These are phyloP conservation scores for Falco peregrinus DNA, from an alignment of 2,797 vertebrate genomes.

Conservation along the genomic window DNA sequence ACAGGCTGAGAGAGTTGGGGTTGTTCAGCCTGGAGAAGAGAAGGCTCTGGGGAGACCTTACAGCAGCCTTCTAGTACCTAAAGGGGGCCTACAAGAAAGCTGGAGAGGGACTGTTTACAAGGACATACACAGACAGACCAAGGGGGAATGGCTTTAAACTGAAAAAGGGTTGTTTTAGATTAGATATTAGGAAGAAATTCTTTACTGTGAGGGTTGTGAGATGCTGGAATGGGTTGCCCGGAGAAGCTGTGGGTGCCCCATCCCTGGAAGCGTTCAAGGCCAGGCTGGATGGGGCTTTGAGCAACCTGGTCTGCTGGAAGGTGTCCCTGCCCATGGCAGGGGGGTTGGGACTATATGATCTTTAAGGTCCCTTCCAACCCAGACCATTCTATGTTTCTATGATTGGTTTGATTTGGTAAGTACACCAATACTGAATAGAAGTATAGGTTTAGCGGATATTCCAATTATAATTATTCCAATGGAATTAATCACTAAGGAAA, in stretches of 20 bases:
- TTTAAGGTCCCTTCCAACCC: neutral
- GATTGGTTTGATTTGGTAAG: neutral
- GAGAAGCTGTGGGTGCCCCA: neutral
- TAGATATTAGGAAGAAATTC: neutral
- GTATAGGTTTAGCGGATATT: neutral
- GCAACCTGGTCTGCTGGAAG: neutral
- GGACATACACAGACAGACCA: too few species aligned
- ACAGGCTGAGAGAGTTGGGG: too few species aligned
- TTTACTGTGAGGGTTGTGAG: neutral
- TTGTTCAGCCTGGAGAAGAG: too few species aligned
- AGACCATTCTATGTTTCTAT: neutral
- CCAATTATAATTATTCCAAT: neutral
- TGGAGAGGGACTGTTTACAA: neutral
- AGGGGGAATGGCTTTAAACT: too few species aligned
- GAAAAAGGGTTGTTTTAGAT: neutral
- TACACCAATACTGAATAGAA: neutral
- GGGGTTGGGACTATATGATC: neutral
- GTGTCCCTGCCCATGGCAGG: neutral
- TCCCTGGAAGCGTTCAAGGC: neutral
- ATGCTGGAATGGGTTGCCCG: neutral
- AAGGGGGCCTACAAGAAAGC: neutral
- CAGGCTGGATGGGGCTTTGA: neutral
- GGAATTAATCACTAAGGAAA: neutral
- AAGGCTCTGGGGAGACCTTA: too few species aligned
- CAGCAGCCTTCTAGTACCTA: too few species aligned